Percentiles rank a stretch among this genome's conserved stretches.
Evolutionary conservation across 2,888 invertebrate genomes (phyloP).

Genomic region (Bellardia bayeri): DNA sequence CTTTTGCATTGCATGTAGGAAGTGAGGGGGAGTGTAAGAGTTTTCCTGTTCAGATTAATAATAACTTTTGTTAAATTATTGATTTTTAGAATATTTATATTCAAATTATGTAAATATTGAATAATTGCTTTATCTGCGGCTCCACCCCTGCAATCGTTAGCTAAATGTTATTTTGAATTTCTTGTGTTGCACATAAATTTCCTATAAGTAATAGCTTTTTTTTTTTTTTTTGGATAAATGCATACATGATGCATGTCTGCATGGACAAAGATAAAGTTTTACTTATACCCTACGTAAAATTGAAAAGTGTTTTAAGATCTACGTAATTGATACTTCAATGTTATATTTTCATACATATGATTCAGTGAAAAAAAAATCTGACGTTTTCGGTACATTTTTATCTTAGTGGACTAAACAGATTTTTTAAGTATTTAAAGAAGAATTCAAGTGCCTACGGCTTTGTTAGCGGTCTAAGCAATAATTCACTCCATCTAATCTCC

Average conservation of each 20-base stretch:
- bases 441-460: no score
- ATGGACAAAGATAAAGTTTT: constrained; percentile 66
- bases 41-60: not conserved
- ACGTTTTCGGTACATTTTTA: no score
- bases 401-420: no score
- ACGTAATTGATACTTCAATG: no score
- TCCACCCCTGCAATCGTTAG: constrained; percentile 5
- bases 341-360: no score
- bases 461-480: no score
- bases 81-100: not conserved
- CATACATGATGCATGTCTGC: constrained; percentile 67
- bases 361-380: no score
- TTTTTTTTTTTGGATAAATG: constrained; percentile 54
- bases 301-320: not conserved
- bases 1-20: not conserved
- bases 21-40: not conserved
- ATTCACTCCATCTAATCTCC: no score
- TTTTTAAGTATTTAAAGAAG: no score
- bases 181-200: constrained; percentile 54
- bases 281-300: constrained; percentile 46
- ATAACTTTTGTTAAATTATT: not conserved
- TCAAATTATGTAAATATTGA: constrained; percentile 26
- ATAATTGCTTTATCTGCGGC: constrained; percentile 16
- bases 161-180: constrained; percentile 46
- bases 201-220: constrained; percentile 48